Base-by-base conservation (phyloP, 2,113 vertebrate species). In the Xyliphius kryptos region DNA sequence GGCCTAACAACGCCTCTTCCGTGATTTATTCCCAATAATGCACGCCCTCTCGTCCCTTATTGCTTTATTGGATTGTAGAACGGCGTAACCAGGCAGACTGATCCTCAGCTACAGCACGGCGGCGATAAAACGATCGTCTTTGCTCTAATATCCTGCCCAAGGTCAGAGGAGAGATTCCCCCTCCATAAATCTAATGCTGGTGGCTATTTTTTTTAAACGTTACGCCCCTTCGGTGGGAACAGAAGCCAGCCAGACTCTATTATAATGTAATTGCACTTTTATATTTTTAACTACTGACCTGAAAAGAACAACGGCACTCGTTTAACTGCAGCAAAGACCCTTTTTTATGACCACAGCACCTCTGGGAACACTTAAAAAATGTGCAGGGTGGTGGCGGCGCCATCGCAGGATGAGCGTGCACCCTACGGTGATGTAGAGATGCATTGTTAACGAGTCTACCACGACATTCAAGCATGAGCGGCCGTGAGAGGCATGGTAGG, bases 241-340 rank as follows among this genome's bases (percentile, higher is more conserved):
- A 61, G 72, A 76, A 76, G 63, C 54, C 68, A 56, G 72, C 38
- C 65, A 50, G 60, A 60, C 61, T 60, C 78, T 76, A 80, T 82
- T 85, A 78, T 79, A 79, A 81, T 79, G 75, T 80, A 82, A 86
- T 84, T 85, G 82, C 68, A 76, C 76, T 83, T 85, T 87, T 82
- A 85, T 83, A 83, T 82, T 80, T 85, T 85, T 82, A 85, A 86
- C 83, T 83, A 80, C 75, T 86, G 82, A 88, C 84, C 84, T 81
- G 82, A 84, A 86, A 86, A 87, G 82, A 86, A 85, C 86, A 86
- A 82, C 79, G 79, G 76, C 79, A 79, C 81, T 82, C 75, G 79
- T 81, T 84, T 67, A 57, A 71, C 71, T 62, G 67, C 70, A 84
- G 48, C 81, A 64, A 82, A 81, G 81, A 59, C 56, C 70, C 26